Evolutionary conservation across 2,113 vertebrate genomes (phyloP).

Genomic region (Corydoras sp.): DNA sequence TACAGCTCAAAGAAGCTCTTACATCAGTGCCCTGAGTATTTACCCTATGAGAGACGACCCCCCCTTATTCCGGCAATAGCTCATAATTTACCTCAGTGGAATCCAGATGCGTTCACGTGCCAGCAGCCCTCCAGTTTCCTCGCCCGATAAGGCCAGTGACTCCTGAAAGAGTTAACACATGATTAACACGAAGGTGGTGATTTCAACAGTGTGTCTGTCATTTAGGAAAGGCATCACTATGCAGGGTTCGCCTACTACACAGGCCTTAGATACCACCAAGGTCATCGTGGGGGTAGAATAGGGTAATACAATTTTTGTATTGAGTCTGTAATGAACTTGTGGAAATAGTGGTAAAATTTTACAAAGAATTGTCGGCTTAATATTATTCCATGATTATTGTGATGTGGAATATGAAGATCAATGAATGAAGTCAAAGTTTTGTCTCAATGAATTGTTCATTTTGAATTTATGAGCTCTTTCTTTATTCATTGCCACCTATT

Average conservation of each 20-base stretch:
- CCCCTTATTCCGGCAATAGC: no score
- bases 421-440: no score
- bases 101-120: slow-evolving; percentile 8
- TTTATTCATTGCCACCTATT: no score
- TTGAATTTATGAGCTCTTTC: no score
- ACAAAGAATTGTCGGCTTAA: no score
- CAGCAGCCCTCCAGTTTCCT: slow-evolving; percentile 6
- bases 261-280: not conserved
- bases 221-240: slow-evolving; percentile 3
- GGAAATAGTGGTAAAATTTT: no score
- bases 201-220: not conserved
- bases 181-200: slow-evolving; percentile 3
- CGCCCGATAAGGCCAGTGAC: not conserved
- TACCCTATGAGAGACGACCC: not conserved
- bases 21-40: slow-evolving; percentile 17
- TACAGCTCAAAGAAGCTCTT: slow-evolving; percentile 14
- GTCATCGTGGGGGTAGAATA: not conserved
- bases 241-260: not conserved
- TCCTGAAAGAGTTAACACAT: not conserved
- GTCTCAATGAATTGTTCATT: no score
- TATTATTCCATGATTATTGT: no score
- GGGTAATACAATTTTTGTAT: not conserved
- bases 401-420: no score
- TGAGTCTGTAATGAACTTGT: no score
- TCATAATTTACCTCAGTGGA: slow-evolving; percentile 7